Percentiles rank a stretch among this genome's conserved stretches.
phyloP scores from a whole-genome alignment of 2,113 vertebrate species.

The Mellivora capensis region DNA sequence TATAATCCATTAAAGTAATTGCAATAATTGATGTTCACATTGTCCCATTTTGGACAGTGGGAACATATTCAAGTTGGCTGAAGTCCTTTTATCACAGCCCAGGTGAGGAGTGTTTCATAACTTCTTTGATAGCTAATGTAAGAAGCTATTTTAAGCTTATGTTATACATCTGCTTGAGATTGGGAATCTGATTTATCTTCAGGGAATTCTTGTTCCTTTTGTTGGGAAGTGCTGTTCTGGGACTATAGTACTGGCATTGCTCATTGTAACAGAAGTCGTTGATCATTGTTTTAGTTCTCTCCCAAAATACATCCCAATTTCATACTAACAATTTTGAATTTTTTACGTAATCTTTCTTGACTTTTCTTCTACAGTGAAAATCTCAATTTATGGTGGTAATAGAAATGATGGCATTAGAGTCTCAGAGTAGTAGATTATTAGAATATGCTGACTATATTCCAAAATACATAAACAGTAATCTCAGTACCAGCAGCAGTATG shows the following conservation, averaged over 20 bases:
- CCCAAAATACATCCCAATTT: neutral
- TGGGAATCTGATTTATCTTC: neutral
- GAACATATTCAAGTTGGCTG: neutral
- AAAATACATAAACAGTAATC: neutral
- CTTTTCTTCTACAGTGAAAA: neutral
- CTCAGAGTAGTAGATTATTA: neutral
- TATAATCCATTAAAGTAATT: neutral
- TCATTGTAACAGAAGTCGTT: neutral
- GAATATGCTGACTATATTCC: neutral
- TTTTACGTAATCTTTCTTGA: neutral
- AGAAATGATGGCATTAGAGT: neutral
- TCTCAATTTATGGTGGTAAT: neutral
- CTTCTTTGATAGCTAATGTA: neutral
- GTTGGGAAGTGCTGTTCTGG: neutral
- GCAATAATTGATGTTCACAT: neutral
- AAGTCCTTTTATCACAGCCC: neutral
- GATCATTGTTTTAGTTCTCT: neutral
- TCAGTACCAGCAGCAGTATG: neutral
- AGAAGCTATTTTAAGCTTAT: neutral
- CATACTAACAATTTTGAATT: neutral
- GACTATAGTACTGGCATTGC: neutral
- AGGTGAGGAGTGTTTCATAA: neutral
- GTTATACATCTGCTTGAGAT: neutral
- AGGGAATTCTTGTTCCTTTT: neutral
- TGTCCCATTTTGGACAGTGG: neutral